These are phyloP conservation scores for Psittacara wagleri DNA, from an alignment of 2,113 vertebrate genomes.

Conservation along the genomic window DNA sequence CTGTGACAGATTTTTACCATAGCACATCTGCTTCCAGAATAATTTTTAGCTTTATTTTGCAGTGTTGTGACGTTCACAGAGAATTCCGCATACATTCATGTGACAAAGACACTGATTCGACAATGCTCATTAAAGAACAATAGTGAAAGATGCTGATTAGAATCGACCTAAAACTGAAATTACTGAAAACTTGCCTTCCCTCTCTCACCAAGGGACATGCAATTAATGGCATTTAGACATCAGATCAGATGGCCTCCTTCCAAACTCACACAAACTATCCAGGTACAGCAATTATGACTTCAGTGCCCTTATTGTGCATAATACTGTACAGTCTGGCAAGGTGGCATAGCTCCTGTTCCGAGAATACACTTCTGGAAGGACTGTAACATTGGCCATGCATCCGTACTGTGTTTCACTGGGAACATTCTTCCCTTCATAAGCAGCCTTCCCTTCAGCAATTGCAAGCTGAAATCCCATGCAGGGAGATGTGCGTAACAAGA, in stretches of 20 bases:
- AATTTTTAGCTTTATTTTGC: constrained; percentile 42
- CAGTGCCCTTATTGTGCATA: background rate
- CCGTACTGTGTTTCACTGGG: background rate
- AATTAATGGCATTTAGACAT: background rate
- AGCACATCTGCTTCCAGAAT: background rate
- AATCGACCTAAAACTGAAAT: background rate
- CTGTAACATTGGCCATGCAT: background rate
- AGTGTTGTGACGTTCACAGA: background rate
- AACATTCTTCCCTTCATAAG: background rate
- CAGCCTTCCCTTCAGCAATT: background rate
- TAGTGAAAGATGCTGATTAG: background rate
- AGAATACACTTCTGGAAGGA: background rate
- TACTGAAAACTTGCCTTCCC: background rate
- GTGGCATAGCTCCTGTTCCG: background rate
- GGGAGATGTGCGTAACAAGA: fast-evolving
- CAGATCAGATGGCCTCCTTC: background rate
- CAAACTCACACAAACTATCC: background rate
- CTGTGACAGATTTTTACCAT: background rate
- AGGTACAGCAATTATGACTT: background rate
- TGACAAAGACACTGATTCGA: background rate
- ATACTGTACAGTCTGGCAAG: background rate
- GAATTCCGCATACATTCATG: background rate
- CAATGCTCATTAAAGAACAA: background rate
- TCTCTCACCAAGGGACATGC: background rate
- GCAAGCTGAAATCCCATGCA: background rate